phyloP scores from a whole-genome alignment of 2,797 vertebrate genomes.

The Dallia pectoralis region DNA sequence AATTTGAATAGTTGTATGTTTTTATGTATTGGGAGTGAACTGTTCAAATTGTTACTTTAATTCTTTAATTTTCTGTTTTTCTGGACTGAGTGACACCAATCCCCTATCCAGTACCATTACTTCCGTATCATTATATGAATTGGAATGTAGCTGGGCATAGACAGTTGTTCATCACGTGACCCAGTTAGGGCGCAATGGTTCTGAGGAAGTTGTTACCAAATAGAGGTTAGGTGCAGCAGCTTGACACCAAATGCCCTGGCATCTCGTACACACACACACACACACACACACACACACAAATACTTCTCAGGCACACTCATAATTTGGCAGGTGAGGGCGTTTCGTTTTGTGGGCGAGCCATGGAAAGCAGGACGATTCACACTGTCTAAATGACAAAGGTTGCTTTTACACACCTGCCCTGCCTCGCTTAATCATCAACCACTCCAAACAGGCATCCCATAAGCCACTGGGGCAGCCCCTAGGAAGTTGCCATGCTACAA shows the following conservation, averaged over 20 bases:
- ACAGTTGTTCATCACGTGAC: slow-evolving; percentile 34
- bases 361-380: slow-evolving; percentile 68
- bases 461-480: slow-evolving; percentile 59
- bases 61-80: slow-evolving; percentile 17
- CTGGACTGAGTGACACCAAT: background rate
- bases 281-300: slow-evolving; percentile 32
- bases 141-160: slow-evolving; percentile 18
- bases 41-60: background rate
- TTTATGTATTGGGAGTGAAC: background rate
- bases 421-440: slow-evolving; percentile 98
- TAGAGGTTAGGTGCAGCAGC: background rate
- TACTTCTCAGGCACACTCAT: slow-evolving; percentile 24
- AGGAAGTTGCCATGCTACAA: background rate
- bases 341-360: slow-evolving; percentile 57
- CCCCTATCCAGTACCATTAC: background rate
- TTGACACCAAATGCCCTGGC: background rate
- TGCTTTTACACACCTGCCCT: slow-evolving; percentile 97
- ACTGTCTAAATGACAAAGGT: slow-evolving; percentile 93
- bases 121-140: slow-evolving; percentile 10
- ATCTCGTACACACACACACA: slow-evolving; percentile 10
- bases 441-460: slow-evolving; percentile 84
- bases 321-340: slow-evolving; percentile 60
- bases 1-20: background rate
- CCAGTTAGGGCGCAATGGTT: slow-evolving; percentile 1
- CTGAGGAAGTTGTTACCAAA: slow-evolving; percentile 17